Conservation (phyloP, 2,797 vertebrate species). For the Melanotaenia boesemani region DNA sequence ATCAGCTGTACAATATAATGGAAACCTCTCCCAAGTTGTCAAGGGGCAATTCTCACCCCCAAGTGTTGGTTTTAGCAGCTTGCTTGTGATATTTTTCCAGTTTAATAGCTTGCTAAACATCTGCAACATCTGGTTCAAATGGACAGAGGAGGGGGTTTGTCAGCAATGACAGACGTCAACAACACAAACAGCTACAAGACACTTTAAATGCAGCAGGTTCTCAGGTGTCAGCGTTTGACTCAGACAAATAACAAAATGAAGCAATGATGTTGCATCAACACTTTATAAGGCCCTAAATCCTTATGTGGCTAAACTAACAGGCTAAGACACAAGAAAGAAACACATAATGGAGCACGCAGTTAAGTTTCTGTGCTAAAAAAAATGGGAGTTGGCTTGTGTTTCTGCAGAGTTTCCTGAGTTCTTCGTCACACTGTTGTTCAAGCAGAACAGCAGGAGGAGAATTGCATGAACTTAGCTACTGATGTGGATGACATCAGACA, state of each 20-base stretch:
- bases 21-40: constrained; percentile 58
- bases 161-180: constrained; percentile 47
- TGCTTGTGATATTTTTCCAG: constrained; percentile 66
- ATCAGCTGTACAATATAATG: constrained; percentile 65
- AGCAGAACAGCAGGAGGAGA: not conserved
- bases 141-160: constrained; percentile 47
- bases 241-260: not conserved
- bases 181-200: constrained; percentile 58
- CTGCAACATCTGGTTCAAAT: constrained; percentile 77
- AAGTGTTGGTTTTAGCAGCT: constrained; percentile 74
- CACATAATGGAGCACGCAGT: constrained; percentile 21
- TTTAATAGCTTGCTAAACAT: constrained; percentile 75
- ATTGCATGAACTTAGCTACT: constrained; percentile 2
- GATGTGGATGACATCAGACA: constrained; percentile 35
- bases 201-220: constrained; percentile 54
- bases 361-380: constrained; percentile 30
- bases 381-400: constrained; percentile 17
- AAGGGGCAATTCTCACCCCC: constrained; percentile 65
- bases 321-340: constrained; percentile 45
- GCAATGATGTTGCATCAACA: constrained; percentile 29
- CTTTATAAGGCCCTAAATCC: constrained; percentile 10
- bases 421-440: not conserved
- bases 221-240: constrained; percentile 18
- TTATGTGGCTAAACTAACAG: constrained; percentile 25
- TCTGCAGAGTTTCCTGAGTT: constrained; percentile 18